A percentile compares a stretch with the other conserved stretches of the same genome.
Evolutionary conservation across 2,797 vertebrate genomes (phyloP).

Genomic region (Tympanoctomys barrerae): DNA sequence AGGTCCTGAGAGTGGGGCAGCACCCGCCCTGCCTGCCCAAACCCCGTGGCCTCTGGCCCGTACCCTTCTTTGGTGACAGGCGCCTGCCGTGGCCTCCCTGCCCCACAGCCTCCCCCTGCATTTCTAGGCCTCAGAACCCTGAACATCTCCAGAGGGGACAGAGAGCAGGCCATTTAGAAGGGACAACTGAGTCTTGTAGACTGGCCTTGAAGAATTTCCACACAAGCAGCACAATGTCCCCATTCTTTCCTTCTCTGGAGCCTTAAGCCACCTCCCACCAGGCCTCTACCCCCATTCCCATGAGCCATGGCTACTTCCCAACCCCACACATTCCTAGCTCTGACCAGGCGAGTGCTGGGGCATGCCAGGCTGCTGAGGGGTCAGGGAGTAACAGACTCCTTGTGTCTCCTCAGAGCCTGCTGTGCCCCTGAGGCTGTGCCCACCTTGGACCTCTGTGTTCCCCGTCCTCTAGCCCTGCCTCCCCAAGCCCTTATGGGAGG

Average conservation of each 20-base stretch:
- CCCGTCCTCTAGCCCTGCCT: not conserved
- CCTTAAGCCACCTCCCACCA: slow-evolving; percentile 57
- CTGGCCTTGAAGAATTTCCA: slow-evolving; percentile 71
- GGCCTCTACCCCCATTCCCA: not conserved
- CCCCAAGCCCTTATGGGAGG: not conserved
- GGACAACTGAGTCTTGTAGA: slow-evolving; percentile 80
- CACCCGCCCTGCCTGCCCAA: no score
- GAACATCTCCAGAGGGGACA: slow-evolving; percentile 39
- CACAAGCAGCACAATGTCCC: slow-evolving; percentile 80
- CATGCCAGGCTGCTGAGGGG: not conserved
- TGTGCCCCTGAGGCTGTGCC: not conserved
- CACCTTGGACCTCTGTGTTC: not conserved
- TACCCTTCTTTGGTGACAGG: not conserved
- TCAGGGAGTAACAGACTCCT: not conserved
- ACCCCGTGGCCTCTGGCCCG: not conserved
- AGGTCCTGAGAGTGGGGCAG: not conserved
- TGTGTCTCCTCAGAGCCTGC: slow-evolving; percentile 15
- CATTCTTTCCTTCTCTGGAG: slow-evolving; percentile 84
- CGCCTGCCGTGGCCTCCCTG: not conserved
- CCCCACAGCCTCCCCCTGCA: not conserved
- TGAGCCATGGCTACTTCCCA: slow-evolving; percentile 46
- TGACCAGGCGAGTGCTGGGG: not conserved
- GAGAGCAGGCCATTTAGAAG: not conserved
- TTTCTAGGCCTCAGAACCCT: not conserved
- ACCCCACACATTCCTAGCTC: slow-evolving; percentile 14